A percentile compares a stretch with the other conserved stretches of the same genome.
These are phyloP conservation scores for Sycophila sp. DNA, from an alignment of 1,140 invertebrate species.

Conservation along the genomic window DNA sequence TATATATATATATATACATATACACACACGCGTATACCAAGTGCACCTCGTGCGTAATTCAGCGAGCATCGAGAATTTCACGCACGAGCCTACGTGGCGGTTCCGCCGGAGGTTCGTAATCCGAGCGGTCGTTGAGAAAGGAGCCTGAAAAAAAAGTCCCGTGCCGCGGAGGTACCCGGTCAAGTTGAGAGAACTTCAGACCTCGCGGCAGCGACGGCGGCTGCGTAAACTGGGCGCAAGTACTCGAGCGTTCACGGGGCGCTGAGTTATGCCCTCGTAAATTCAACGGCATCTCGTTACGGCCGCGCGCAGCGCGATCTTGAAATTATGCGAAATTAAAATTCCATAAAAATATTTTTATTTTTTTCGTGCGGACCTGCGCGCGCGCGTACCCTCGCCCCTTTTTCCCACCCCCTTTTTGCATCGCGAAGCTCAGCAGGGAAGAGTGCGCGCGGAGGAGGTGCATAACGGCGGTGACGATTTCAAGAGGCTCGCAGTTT, in stretches of 20 bases:
- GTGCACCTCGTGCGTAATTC: too few relatives aligned
- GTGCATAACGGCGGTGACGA: not conserved
- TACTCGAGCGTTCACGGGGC: constrained; percentile 30
- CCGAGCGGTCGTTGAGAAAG: too few relatives aligned
- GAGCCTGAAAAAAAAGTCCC: too few relatives aligned
- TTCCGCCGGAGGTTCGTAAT: too few relatives aligned
- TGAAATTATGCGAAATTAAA: constrained; percentile 37
- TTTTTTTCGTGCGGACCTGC: constrained; percentile 6
- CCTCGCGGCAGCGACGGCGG: constrained; percentile 7
- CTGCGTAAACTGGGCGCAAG: constrained; percentile 10
- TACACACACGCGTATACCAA: too few relatives aligned
- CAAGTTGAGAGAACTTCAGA: too few relatives aligned
- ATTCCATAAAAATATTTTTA: constrained; percentile 36
- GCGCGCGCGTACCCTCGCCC: not conserved
- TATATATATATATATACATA: too few relatives aligned
- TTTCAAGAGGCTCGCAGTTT: constrained; percentile 30
- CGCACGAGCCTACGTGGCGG: too few relatives aligned
- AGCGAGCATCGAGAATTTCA: too few relatives aligned
- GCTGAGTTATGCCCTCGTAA: constrained; percentile 34
- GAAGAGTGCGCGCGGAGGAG: not conserved
- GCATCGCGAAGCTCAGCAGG: not conserved
- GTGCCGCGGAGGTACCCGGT: too few relatives aligned
- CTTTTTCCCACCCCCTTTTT: not conserved
- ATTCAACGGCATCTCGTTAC: constrained; percentile 25
- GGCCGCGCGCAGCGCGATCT: not conserved